phyloP scores from a whole-genome alignment of 2,888 invertebrate species.

The Cantharis rufa region DNA sequence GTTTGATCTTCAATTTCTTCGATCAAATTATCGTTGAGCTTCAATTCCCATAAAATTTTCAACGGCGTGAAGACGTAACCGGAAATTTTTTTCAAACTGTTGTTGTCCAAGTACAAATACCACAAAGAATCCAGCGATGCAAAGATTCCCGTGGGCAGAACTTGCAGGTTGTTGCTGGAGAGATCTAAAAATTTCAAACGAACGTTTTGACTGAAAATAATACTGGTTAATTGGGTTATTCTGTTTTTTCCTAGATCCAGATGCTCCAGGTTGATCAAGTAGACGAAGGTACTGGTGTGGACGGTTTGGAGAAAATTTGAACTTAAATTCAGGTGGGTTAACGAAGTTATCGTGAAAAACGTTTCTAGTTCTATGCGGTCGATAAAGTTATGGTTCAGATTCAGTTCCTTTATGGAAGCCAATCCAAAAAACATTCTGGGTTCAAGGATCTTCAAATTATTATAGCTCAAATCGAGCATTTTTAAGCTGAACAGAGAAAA shows the following conservation, averaged over 20 bases:
- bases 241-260: conserved; percentile 11
- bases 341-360: neutral
- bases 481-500: neutral
- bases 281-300: conserved; percentile 5
- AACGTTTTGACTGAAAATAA: conserved; percentile 12
- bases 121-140: conserved; percentile 6
- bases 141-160: conserved; percentile 11
- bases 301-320: neutral
- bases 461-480: conserved; percentile 11
- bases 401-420: neutral
- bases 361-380: neutral
- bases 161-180: neutral
- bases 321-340: conserved; percentile 7
- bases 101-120: conserved; percentile 10
- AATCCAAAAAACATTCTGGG: neutral
- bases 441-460: neutral
- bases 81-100: conserved; percentile 1
- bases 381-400: conserved; percentile 11
- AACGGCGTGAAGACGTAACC: conserved; percentile 8
- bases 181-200: conserved; percentile 10
- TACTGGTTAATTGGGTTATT: neutral
- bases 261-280: neutral
- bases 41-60: conserved; percentile 5
- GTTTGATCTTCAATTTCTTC: neutral
- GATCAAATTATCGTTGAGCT: conserved; percentile 3